Conservation (phyloP, 1,140 invertebrate species). For the Laodelphax striatellus region DNA sequence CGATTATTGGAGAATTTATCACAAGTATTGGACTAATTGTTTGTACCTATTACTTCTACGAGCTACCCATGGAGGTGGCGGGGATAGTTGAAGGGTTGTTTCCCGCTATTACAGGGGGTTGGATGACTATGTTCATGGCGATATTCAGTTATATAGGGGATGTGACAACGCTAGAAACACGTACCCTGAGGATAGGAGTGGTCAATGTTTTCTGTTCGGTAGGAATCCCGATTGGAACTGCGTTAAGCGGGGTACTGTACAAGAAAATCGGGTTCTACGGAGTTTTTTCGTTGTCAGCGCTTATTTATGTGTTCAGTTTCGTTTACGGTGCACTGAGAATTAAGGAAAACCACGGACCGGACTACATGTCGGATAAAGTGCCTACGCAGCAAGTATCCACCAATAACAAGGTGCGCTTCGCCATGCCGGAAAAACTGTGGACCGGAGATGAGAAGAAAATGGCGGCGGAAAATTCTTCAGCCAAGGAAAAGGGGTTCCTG, state of each 20-base stretch:
- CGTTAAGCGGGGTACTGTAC: constrained; percentile 28
- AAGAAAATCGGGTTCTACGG: constrained; percentile 68
- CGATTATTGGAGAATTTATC: constrained; percentile 67
- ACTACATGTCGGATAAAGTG: constrained; percentile 5
- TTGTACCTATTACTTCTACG: constrained; percentile 58
- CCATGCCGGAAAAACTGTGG: constrained; percentile 28
- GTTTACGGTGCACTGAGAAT: constrained; percentile 54
- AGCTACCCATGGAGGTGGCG: constrained; percentile 56
- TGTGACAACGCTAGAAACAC: constrained; percentile 63
- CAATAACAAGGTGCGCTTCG: not conserved
- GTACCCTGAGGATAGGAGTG: constrained; percentile 71
- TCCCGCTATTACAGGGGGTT: constrained; percentile 67
- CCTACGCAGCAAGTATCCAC: constrained; percentile 14
- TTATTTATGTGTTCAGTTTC: constrained; percentile 60
- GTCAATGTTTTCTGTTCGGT: constrained; percentile 71
- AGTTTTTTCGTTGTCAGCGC: constrained; percentile 58
- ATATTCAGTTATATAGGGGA: constrained; percentile 83
- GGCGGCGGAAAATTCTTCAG: not conserved
- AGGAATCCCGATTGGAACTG: constrained; percentile 51
- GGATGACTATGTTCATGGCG: constrained; percentile 81
- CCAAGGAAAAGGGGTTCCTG: constrained; percentile 18
- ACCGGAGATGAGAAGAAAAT: constrained; percentile 13
- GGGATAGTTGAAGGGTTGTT: constrained; percentile 63
- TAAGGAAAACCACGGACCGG: constrained; percentile 35
- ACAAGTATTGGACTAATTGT: constrained; percentile 63